Percentiles rank a stretch among this genome's conserved stretches.
Evolutionary conservation across 2,888 invertebrate genomes (phyloP).

Genomic region (Cactoblastis cactorum): DNA sequence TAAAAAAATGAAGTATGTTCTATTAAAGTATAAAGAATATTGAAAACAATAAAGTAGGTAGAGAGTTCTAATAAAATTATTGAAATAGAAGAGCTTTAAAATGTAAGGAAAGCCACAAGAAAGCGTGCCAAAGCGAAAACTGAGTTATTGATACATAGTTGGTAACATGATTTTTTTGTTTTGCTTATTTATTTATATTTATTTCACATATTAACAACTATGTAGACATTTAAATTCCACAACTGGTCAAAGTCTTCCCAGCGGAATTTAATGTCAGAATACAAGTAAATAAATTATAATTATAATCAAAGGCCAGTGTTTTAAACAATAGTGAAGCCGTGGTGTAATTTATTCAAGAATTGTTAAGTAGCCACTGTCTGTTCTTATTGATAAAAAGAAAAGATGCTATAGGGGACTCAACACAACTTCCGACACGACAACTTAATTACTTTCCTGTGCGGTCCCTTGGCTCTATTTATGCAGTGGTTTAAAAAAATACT

Average conservation of each 20-base stretch:
- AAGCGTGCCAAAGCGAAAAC: slow-evolving; percentile 62
- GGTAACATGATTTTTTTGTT: slow-evolving; percentile 1
- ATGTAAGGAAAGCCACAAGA: slow-evolving; percentile 38
- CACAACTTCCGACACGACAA: too few species aligned
- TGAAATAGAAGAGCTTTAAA: slow-evolving; percentile 5
- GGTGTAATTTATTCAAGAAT: too few species aligned
- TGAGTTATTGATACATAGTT: slow-evolving; percentile 14
- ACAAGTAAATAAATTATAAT: too few species aligned
- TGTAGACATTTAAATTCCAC: background rate
- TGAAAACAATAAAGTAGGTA: background rate
- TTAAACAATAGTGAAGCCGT: background rate
- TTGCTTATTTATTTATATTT: background rate
- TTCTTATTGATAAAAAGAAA: too few species aligned
- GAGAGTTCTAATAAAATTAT: background rate
- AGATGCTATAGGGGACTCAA: too few species aligned
- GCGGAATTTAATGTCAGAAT: too few species aligned
- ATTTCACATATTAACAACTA: background rate
- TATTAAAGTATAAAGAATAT: background rate
- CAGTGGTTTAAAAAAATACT: too few species aligned
- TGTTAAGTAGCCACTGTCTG: too few species aligned
- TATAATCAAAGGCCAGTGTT: too few species aligned
- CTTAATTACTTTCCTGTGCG: too few species aligned
- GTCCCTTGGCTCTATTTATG: too few species aligned
- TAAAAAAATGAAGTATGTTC: background rate
- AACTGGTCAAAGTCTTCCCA: too few species aligned